These are phyloP conservation scores for Hyposoter didymator DNA, from an alignment of 2,888 invertebrate species.

Conservation along the genomic window DNA sequence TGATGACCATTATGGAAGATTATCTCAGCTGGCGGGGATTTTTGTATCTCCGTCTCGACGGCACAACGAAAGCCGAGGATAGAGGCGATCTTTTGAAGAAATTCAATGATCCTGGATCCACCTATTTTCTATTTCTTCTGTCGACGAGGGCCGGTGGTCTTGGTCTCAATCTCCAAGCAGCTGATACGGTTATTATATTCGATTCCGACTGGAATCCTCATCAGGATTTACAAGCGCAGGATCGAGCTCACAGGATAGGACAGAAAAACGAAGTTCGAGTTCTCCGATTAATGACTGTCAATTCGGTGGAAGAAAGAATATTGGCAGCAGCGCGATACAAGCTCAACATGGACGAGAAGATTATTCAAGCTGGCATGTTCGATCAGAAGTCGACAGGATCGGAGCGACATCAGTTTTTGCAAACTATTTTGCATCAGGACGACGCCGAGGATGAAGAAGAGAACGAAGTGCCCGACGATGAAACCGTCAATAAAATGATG, in stretches of 20 bases:
- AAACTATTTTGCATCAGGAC: constrained; percentile 97
- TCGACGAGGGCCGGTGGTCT: constrained; percentile 99
- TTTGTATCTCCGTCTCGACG: constrained; percentile 96
- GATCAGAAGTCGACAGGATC: constrained; percentile 99
- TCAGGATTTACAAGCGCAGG: constrained; percentile 99
- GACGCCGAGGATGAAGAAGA: constrained; percentile 98
- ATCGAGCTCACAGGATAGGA: constrained; percentile 99
- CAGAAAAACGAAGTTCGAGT: constrained; percentile 99
- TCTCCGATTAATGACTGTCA: constrained; percentile 98
- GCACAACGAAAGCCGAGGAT: constrained; percentile 99
- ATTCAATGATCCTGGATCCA: constrained; percentile 95
- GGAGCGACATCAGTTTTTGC: constrained; percentile 97
- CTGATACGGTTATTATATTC: constrained; percentile 99
- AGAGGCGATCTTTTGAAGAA: constrained; percentile 96
- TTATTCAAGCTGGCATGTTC: constrained; percentile 99
- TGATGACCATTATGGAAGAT: constrained; percentile 99
- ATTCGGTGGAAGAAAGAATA: constrained; percentile 99
- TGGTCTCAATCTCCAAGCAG: constrained; percentile 98
- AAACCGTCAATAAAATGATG: constrained; percentile 99
- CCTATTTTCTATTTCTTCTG: constrained; percentile 97
- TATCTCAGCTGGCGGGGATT: constrained; percentile 96
- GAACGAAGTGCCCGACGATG: constrained; percentile 99
- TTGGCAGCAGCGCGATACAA: constrained; percentile 99
- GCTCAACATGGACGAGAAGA: constrained; percentile 99
- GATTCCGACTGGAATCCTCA: constrained; percentile 99